Conservation (phyloP, 2,113 vertebrate species). For the Desmodus rotundus region DNA sequence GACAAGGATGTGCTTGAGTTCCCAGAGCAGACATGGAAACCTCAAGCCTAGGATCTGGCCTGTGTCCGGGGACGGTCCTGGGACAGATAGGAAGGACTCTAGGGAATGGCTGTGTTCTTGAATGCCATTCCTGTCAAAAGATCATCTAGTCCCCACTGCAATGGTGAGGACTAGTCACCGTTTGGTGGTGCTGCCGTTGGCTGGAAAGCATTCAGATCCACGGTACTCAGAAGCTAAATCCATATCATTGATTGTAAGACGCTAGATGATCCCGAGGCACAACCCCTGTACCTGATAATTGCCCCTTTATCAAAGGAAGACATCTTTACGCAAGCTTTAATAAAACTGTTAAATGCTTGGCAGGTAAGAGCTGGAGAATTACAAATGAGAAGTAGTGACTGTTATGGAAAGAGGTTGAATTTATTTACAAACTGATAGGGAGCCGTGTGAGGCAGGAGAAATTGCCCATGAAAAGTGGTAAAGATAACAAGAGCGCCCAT, state of each 20-base stretch:
- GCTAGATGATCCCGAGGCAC: not conserved
- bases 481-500: not conserved
- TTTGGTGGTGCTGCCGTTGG: not conserved
- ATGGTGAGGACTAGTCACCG: rapidly evolving
- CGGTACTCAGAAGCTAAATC: slow-evolving; percentile 41
- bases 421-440: not conserved
- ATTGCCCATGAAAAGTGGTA: not conserved
- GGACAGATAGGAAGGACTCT: not conserved
- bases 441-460: not conserved
- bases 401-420: not conserved
- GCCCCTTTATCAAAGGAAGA: slow-evolving; percentile 6
- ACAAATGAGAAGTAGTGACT: not conserved
- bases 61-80: not conserved
- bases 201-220: not conserved
- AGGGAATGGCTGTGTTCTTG: not conserved
- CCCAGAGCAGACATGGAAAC: not conserved
- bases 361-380: not conserved
- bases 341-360: not conserved
- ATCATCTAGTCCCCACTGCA: not conserved
- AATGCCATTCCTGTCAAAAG: not conserved
- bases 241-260: slow-evolving; percentile 41
- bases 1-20: not conserved
- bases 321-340: slow-evolving; percentile 43
- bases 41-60: not conserved
- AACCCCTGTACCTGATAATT: not conserved